These are phyloP conservation scores for Oreochromis mossambicus DNA, from an alignment of 2,797 vertebrate genomes.

Conservation along the genomic window DNA sequence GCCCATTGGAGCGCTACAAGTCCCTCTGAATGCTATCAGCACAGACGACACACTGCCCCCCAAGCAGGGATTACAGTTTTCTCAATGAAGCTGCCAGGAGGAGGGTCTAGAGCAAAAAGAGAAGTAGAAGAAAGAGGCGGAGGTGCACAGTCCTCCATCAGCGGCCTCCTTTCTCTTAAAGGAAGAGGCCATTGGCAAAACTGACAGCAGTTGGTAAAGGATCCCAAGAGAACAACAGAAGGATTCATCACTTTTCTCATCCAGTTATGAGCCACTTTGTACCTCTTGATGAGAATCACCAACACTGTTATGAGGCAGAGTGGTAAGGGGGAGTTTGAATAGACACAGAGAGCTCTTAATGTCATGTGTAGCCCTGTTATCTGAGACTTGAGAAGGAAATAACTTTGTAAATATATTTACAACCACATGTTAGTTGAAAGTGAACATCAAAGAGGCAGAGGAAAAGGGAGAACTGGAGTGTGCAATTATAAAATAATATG, in stretches of 20 bases:
- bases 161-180: slow-evolving; percentile 55
- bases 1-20: slow-evolving; percentile 66
- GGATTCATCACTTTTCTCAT: slow-evolving; percentile 54
- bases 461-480: background rate
- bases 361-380: slow-evolving; percentile 2
- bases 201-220: slow-evolving; percentile 56
- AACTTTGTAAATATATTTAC: slow-evolving; percentile 38
- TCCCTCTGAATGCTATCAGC: slow-evolving; percentile 77
- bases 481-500: slow-evolving; percentile 14
- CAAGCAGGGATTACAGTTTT: slow-evolving; percentile 74
- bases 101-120: slow-evolving; percentile 59
- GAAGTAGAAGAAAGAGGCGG: slow-evolving; percentile 55
- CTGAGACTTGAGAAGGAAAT: background rate
- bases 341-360: slow-evolving; percentile 11
- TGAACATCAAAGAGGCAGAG: slow-evolving; percentile 39
- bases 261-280: slow-evolving; percentile 47
- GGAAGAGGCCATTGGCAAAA: slow-evolving; percentile 61
- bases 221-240: slow-evolving; percentile 48
- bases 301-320: slow-evolving; percentile 47
- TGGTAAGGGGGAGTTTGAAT: slow-evolving; percentile 37
- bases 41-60: slow-evolving; percentile 72
- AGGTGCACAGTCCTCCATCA: slow-evolving; percentile 59
- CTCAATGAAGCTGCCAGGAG: slow-evolving; percentile 68
- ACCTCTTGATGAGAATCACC: slow-evolving; percentile 36
- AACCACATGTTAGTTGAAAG: slow-evolving; percentile 41